These are phyloP conservation scores for Acyrthosiphon pisum DNA, from an alignment of 1,140 invertebrate species.

Conservation along the genomic window DNA sequence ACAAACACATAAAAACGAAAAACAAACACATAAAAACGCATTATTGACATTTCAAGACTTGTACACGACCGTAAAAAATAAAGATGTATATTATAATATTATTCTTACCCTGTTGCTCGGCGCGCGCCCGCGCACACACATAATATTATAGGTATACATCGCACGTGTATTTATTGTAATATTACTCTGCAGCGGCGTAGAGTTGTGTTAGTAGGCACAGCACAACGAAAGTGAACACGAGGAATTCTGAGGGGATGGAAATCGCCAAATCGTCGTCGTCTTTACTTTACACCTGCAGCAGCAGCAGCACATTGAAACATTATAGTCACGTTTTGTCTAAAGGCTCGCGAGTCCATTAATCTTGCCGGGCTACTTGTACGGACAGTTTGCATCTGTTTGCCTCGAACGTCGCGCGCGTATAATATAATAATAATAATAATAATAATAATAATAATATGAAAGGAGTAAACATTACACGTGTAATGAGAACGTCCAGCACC, in stretches of 20 bases:
- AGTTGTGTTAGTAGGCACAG: no score
- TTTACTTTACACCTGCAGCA: conserved; percentile 26
- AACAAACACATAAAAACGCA: neutral
- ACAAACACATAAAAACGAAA: no score
- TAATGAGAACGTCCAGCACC: conserved; percentile 25
- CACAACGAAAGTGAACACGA: conserved; percentile 41
- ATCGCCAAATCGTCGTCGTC: conserved; percentile 28
- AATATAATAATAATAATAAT: neutral
- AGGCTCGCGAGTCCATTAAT: conserved; percentile 36
- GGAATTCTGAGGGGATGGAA: conserved; percentile 8
- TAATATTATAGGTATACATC: neutral
- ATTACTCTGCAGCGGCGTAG: neutral
- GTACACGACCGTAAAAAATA: neutral
- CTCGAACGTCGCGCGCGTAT: neutral
- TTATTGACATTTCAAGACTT: neutral
- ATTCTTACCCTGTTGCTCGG: no score
- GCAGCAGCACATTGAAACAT: neutral
- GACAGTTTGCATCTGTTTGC: conserved; percentile 57
- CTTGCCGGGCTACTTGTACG: neutral
- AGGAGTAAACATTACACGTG: conserved; percentile 57
- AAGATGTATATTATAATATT: neutral
- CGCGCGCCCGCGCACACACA: no score
- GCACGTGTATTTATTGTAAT: conserved; percentile 2
- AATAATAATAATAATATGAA: conserved; percentile 15
- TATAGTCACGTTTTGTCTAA: conserved; percentile 36